phyloP scores from a whole-genome alignment of 2,888 invertebrate genomes.

The Argynnis bischoffii region DNA sequence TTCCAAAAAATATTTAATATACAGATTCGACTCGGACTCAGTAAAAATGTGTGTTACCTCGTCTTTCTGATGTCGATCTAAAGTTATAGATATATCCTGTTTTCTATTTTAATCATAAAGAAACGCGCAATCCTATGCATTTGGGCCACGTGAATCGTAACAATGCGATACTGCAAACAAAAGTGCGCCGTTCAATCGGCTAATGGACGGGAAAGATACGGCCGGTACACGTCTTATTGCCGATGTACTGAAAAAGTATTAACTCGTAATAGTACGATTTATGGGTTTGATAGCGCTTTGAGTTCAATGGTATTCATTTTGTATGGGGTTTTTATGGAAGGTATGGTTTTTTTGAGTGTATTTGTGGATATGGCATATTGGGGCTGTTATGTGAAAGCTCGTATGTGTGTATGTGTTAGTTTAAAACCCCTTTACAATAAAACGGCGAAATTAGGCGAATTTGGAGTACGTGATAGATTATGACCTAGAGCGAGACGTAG shows the following conservation, averaged over 20 bases:
- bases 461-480: no score
- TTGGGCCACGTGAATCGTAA: slow-evolving; percentile 20
- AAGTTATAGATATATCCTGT: neutral
- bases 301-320: neutral
- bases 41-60: no score
- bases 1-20: no score
- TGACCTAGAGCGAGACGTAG: no score
- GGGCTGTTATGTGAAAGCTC: no score
- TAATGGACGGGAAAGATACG: slow-evolving; percentile 44
- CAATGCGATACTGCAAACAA: slow-evolving; percentile 38
- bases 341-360: neutral
- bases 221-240: slow-evolving; percentile 27
- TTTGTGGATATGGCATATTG: neutral
- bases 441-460: no score
- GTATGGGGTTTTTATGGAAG: neutral
- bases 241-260: slow-evolving; percentile 18
- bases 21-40: no score
- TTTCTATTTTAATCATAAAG: slow-evolving; percentile 11
- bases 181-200: slow-evolving; percentile 42
- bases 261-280: slow-evolving; percentile 18
- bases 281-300: neutral
- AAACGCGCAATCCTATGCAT: slow-evolving; percentile 6
- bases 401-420: no score
- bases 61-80: no score
- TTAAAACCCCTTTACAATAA: no score